Conservation (phyloP, 2,797 vertebrate genomes). For the Parotocinclus haroldoi region DNA sequence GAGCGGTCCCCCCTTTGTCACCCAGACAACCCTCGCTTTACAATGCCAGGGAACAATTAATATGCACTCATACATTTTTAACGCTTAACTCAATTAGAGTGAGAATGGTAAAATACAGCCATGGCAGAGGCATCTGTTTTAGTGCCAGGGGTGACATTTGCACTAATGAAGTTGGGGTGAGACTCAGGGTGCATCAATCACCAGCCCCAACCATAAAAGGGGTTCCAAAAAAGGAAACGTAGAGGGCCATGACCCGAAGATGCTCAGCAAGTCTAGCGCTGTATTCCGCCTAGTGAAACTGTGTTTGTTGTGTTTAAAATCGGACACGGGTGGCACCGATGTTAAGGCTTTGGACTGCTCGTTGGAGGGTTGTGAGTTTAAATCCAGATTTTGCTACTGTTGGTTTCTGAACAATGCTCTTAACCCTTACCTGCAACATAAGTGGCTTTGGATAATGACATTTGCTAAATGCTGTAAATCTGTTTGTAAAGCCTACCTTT, state of each 20-base stretch:
- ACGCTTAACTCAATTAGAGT: slow-evolving; percentile 57
- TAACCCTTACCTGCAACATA: no score
- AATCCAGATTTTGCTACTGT: no score
- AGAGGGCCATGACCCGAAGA: background rate
- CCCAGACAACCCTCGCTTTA: slow-evolving; percentile 27
- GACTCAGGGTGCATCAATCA: slow-evolving; percentile 55
- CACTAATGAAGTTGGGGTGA: slow-evolving; percentile 56
- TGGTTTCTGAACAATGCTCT: no score
- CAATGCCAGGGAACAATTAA: slow-evolving; percentile 56
- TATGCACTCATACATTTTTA: slow-evolving; percentile 62
- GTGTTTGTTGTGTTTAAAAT: no score
- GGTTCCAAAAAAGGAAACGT: slow-evolving; percentile 23
- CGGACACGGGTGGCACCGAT: no score
- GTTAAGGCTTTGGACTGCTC: no score
- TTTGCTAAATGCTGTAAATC: no score
- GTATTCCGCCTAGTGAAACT: no score
- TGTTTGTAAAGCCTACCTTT: background rate
- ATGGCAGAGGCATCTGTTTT: slow-evolving; percentile 46
- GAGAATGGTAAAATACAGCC: slow-evolving; percentile 49
- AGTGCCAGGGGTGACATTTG: slow-evolving; percentile 58
- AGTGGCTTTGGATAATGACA: no score
- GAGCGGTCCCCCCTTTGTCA: slow-evolving; percentile 38
- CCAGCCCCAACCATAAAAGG: slow-evolving; percentile 17
- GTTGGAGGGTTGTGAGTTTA: no score
- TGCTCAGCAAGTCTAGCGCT: no score